These are phyloP conservation scores for Oppia nitens DNA, from an alignment of 1,140 invertebrate species.

Conservation along the genomic window DNA sequence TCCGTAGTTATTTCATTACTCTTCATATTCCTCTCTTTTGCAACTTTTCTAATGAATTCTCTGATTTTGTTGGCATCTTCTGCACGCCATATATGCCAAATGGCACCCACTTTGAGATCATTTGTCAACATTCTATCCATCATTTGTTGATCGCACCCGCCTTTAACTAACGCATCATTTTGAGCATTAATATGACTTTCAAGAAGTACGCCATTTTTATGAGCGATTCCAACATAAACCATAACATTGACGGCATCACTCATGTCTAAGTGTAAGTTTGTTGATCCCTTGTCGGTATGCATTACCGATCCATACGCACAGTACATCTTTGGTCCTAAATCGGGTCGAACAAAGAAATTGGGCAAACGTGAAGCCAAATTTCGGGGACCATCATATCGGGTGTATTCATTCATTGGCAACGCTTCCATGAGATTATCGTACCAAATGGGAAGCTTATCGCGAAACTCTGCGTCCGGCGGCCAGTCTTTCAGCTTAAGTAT, in stretches of 20 bases:
- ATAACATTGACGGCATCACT: constrained; percentile 95
- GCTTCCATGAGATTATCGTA: constrained; percentile 84
- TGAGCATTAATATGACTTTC: constrained; percentile 41
- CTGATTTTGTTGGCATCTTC: constrained; percentile 88
- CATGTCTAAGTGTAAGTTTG: constrained; percentile 89
- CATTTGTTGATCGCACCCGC: constrained; percentile 75
- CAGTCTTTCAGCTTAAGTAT: constrained; percentile 86
- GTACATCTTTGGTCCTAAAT: constrained; percentile 96
- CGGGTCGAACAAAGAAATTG: constrained; percentile 81
- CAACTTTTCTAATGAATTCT: constrained; percentile 65
- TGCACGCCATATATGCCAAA: constrained; percentile 94
- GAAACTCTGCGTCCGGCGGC: constrained; percentile 89
- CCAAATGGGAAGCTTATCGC: constrained; percentile 59
- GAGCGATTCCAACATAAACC: constrained; percentile 75
- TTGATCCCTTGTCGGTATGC: constrained; percentile 56
- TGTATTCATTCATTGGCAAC: constrained; percentile 78
- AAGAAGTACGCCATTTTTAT: not conserved
- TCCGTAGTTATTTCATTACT: constrained; percentile 69
- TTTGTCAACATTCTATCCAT: constrained; percentile 40
- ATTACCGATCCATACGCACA: constrained; percentile 68
- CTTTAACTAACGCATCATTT: constrained; percentile 69
- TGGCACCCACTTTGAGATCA: constrained; percentile 57
- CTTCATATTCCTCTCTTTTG: constrained; percentile 59
- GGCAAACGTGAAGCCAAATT: constrained; percentile 80
- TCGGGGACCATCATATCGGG: constrained; percentile 61